Conservation (phyloP, 2,797 vertebrate species). For the Pempheris klunzingeri region DNA sequence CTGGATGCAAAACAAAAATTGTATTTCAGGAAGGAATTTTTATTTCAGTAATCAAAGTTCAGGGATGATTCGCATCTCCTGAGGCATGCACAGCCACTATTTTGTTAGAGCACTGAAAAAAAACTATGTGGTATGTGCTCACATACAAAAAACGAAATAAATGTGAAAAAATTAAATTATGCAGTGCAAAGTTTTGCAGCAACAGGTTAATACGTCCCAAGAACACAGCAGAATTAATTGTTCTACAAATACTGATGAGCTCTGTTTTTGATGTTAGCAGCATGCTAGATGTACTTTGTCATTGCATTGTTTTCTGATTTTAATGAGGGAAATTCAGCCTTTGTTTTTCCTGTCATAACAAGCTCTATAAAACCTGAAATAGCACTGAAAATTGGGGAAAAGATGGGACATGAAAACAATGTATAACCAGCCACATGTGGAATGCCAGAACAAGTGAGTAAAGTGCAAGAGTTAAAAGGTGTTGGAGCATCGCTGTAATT, state of each 20-base stretch:
- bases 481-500: slow-evolving; percentile 19
- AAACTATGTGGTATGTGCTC: no score
- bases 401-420: not conserved
- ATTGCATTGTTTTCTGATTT: not conserved
- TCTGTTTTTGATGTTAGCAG: not conserved
- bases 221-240: not conserved
- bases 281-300: not conserved
- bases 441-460: not conserved
- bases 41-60: slow-evolving; percentile 23
- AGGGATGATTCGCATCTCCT: not conserved
- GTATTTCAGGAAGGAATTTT: slow-evolving; percentile 43
- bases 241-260: not conserved
- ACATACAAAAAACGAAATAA: not conserved
- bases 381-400: not conserved
- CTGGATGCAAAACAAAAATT: slow-evolving; percentile 2
- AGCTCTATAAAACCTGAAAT: not conserved
- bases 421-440: not conserved
- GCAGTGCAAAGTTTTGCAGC: not conserved
- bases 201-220: slow-evolving; percentile 1
- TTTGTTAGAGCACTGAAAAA: no score
- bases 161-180: not conserved
- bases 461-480: not conserved
- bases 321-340: not conserved
- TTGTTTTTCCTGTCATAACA: not conserved
- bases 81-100: no score